These are phyloP conservation scores for Stratiolaelaps scimitus DNA, from an alignment of 1,140 invertebrate species.

Conservation along the genomic window DNA sequence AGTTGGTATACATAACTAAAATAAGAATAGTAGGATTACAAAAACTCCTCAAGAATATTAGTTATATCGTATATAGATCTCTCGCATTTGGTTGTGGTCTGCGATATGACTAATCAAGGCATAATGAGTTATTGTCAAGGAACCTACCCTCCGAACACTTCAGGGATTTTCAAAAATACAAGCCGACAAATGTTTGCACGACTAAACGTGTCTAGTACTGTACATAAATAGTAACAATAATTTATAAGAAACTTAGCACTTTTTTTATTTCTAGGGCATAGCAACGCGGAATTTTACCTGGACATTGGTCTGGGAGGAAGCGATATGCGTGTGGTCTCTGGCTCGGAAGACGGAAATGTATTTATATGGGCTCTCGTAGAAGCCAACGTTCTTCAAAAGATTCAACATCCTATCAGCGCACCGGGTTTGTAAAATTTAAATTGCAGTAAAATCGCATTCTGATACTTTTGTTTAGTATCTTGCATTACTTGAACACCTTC, in stretches of 20 bases:
- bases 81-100: background rate
- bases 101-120: background rate
- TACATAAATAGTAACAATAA: too few species aligned
- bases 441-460: background rate
- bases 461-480: constrained; percentile 41
- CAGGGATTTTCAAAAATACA: too few species aligned
- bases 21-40: too few species aligned
- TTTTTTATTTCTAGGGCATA: constrained; percentile 50
- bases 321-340: constrained; percentile 70
- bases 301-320: constrained; percentile 68
- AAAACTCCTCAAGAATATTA: background rate
- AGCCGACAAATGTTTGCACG: too few species aligned
- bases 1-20: too few species aligned
- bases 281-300: constrained; percentile 61
- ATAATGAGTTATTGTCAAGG: too few species aligned
- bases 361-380: constrained; percentile 77
- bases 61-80: background rate
- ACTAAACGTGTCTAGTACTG: too few species aligned
- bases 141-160: too few species aligned
- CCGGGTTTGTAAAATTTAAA: constrained; percentile 37
- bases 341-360: constrained; percentile 68
- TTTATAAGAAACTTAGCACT: background rate
- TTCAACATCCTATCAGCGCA: background rate
- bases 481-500: constrained; percentile 56
- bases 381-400: background rate